phyloP scores from a whole-genome alignment of 1,140 invertebrate genomes.

The Philopotamus ludificatus region DNA sequence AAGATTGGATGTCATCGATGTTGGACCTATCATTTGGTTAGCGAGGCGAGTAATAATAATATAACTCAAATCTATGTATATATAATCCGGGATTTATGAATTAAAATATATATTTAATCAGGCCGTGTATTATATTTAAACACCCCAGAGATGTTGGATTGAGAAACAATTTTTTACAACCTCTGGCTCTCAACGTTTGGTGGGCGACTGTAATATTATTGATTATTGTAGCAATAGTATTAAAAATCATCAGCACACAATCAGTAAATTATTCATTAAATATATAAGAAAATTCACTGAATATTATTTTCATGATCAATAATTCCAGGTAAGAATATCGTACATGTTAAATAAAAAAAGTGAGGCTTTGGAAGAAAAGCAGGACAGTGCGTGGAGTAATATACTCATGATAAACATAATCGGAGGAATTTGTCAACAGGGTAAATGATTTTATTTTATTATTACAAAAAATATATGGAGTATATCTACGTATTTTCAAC shows the following conservation, averaged over 20 bases:
- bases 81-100: neutral
- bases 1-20: constrained; percentile 26
- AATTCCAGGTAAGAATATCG: no score
- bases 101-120: constrained; percentile 2
- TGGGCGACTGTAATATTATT: constrained; percentile 23
- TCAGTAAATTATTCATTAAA: constrained; percentile 18
- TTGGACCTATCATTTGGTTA: constrained; percentile 31
- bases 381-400: constrained; percentile 36
- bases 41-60: constrained; percentile 13
- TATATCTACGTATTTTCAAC: neutral
- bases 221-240: neutral
- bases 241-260: constrained; percentile 15
- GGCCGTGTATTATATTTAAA: constrained; percentile 29
- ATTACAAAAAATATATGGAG: neutral
- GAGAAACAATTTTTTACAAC: constrained; percentile 25
- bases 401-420: constrained; percentile 21
- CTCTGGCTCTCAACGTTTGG: constrained; percentile 28
- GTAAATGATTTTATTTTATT: constrained; percentile 14
- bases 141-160: constrained; percentile 28
- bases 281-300: no score
- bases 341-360: neutral
- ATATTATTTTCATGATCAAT: no score
- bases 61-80: neutral
- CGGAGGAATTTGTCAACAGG: constrained; percentile 34
- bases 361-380: constrained; percentile 6